Percentiles rank a stretch among this genome's conserved stretches.
phyloP scores from a whole-genome alignment of 30 jellyfish, hydroid and myxozoan genomes.

The Chironex yamaguchii region DNA sequence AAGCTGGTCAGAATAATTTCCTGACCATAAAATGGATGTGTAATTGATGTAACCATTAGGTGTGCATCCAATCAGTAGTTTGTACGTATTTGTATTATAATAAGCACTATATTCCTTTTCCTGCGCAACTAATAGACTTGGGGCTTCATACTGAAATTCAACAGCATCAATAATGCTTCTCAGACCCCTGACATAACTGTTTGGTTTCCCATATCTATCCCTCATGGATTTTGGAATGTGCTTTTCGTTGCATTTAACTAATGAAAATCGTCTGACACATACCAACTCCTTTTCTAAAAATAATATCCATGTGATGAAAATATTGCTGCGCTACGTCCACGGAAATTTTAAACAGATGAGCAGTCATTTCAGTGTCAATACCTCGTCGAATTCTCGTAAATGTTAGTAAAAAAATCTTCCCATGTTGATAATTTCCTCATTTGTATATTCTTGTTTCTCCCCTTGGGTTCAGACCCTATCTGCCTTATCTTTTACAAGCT shows the following conservation, averaged over 20 bases:
- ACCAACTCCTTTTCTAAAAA: conserved; percentile 14
- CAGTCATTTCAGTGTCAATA: conserved; percentile 25
- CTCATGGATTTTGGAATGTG: conserved; percentile 6
- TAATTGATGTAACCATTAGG: conserved; percentile 41
- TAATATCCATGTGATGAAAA: conserved; percentile 18
- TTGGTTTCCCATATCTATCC: conserved; percentile 28
- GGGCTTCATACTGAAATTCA: conserved; percentile 24
- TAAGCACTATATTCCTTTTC: conserved; percentile 25
- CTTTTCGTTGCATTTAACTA: neutral
- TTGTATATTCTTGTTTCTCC: neutral
- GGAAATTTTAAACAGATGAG: conserved; percentile 27
- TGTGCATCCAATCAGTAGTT: conserved; percentile 37
- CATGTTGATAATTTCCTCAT: conserved; percentile 7
- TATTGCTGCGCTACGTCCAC: conserved; percentile 7
- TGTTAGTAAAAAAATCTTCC: conserved; percentile 46
- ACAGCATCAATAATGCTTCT: conserved; percentile 13
- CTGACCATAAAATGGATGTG: conserved; percentile 35
- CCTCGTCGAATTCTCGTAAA: conserved; percentile 15
- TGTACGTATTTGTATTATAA: conserved; percentile 5
- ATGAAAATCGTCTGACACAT: conserved; percentile 6
- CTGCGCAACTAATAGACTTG: conserved; percentile 39
- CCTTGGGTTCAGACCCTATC: neutral
- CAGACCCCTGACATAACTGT: conserved; percentile 14
- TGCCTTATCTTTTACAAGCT: conserved; percentile 8
- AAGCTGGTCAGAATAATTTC: conserved; percentile 29